phyloP scores from a whole-genome alignment of 1,140 invertebrate species.

The Drosophila bocki region DNA sequence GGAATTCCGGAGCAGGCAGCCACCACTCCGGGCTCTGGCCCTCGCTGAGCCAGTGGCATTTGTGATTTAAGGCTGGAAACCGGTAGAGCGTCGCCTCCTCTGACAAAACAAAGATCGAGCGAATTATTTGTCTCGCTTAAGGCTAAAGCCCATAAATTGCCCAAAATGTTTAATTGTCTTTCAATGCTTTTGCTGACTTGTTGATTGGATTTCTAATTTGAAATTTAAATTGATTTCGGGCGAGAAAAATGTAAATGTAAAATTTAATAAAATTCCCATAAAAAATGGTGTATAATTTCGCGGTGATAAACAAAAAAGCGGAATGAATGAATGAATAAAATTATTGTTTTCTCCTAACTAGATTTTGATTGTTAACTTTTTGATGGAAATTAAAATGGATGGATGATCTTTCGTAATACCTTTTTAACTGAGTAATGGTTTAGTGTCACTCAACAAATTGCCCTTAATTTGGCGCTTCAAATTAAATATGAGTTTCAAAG shows the following conservation, averaged over 20 bases:
- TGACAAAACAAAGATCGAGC: conserved; percentile 6
- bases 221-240: conserved; percentile 50
- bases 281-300: conserved; percentile 34
- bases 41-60: conserved; percentile 53
- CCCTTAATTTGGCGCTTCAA: conserved; percentile 42
- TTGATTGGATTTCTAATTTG: conserved; percentile 41
- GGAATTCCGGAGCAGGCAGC: conserved; percentile 46
- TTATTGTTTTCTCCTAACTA: conserved; percentile 3
- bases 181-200: conserved; percentile 37
- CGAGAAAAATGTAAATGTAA: conserved; percentile 32
- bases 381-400: conserved; percentile 4
- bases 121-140: conserved; percentile 32
- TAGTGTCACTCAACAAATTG: conserved; percentile 30
- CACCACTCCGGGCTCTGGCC: conserved; percentile 31
- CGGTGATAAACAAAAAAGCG: conserved; percentile 8
- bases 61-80: conserved; percentile 49
- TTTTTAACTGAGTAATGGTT: conserved; percentile 9
- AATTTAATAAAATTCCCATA: conserved; percentile 24
- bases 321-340: conserved; percentile 38
- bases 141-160: conserved; percentile 28
- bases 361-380: conserved; percentile 9
- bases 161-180: conserved; percentile 51
- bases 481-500: conserved; percentile 26
- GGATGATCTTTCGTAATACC: conserved; percentile 2
- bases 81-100: conserved; percentile 10